Base-by-base conservation (phyloP, 2,113 vertebrate species). In the Miniopterus natalensis region DNA sequence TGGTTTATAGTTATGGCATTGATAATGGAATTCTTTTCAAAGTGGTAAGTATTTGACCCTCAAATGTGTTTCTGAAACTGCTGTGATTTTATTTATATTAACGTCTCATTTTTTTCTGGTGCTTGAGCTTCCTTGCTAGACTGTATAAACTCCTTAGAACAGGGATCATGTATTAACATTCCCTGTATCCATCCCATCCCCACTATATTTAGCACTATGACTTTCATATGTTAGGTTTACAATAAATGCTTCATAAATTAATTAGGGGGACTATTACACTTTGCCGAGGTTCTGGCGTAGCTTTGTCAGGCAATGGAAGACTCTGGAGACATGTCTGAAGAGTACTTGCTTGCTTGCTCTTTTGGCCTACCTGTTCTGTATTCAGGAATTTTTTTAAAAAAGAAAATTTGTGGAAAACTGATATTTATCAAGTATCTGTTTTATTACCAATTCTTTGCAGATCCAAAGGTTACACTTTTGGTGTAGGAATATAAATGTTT, bases 381-480 rank as follows among this genome's bases (percentile, higher is more conserved):
- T 61, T 86, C 45, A 78, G 63, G 2, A 80, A 77, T 23, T 91
- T 84, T 88, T 91, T 42, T 84, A 81, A 90, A 80, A 36, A 23
- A 29, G 5, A 21, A 2, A 53, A n/a, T 17, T 55, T 61, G 3
- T n/a, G 2, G 21, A n/a, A 94, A 81, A 71, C 20, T 74, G 59
- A 15, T 92, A 87, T 57, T 68, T 59, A 81, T 87, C 40, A 92
- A 92, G 79, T 79, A 57, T 29, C 23, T 83, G 17, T 77, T 89
- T 96, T 90, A 74, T 40, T 63, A 79, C 36, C 42, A 92, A 63
- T 84, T 90, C 57, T 94, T 61, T 73, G 81, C 83, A 42, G 14
- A 53, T 12, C n/a, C 61, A 71, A 29, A 80, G 29, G 31, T 77
- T 90, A 42, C 55, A 57, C 42, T 53, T 5, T 59, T 71, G 47